phyloP scores from a whole-genome alignment of 2,888 invertebrate genomes.

The Tanytarsus gracilentus region DNA sequence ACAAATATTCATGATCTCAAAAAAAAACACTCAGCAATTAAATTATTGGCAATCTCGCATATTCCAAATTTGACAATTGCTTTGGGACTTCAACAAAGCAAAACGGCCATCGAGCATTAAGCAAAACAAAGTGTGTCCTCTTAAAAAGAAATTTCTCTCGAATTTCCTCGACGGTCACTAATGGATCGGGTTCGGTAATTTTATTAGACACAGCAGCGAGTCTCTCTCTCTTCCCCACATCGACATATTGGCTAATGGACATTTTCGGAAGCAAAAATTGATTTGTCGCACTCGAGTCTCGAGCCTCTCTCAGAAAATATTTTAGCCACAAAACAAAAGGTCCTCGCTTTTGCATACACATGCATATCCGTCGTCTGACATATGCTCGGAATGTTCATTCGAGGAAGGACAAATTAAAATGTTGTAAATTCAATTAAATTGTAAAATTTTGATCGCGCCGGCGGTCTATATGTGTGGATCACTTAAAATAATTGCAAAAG shows the following conservation, averaged over 20 bases:
- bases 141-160: neutral
- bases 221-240: neutral
- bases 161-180: slow-evolving; percentile 3
- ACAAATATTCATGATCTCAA: too few relatives aligned
- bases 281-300: neutral
- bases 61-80: slow-evolving; percentile 24
- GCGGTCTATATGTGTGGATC: neutral
- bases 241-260: slow-evolving; percentile 9
- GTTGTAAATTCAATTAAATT: slow-evolving; percentile 28
- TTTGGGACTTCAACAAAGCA: slow-evolving; percentile 19
- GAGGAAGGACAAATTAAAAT: slow-evolving; percentile 15
- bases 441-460: slow-evolving; percentile 14
- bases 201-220: slow-evolving; percentile 21
- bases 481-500: slow-evolving; percentile 26
- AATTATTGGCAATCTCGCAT: too few relatives aligned
- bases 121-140: neutral
- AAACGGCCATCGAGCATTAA: too few relatives aligned
- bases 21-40: too few relatives aligned
- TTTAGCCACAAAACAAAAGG: neutral
- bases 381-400: neutral
- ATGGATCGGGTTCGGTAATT: slow-evolving; percentile 20
- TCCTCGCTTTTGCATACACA: too few relatives aligned
- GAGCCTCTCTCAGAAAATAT: neutral
- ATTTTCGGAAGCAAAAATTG: neutral
- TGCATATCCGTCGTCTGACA: too few relatives aligned